These are phyloP conservation scores for Australoheros scitulus DNA, from an alignment of 2,113 vertebrate species.

Conservation along the genomic window DNA sequence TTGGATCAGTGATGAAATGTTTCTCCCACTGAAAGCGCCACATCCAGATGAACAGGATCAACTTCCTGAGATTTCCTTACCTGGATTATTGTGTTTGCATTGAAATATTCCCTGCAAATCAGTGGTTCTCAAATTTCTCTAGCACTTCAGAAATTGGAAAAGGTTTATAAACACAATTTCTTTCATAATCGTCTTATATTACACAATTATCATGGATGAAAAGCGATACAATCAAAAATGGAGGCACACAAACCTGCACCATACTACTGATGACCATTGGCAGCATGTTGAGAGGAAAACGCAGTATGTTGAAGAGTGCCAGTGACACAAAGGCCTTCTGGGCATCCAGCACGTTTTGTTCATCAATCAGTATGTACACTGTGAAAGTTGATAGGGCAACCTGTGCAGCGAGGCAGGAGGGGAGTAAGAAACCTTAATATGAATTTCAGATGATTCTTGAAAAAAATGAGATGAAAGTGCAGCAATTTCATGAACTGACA, in stretches of 20 bases:
- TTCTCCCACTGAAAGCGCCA: no score
- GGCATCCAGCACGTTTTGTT: constrained; percentile 86
- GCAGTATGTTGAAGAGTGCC: constrained; percentile 95
- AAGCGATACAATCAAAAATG: background rate
- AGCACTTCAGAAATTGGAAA: no score
- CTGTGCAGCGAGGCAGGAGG: constrained; percentile 67
- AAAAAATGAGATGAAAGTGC: background rate
- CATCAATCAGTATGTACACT: constrained; percentile 83
- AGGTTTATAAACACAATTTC: no score
- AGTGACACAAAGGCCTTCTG: constrained; percentile 93
- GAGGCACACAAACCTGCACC: constrained; percentile 82
- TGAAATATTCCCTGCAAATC: background rate
- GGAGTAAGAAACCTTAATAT: background rate
- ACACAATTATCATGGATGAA: background rate
- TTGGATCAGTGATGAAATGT: no score
- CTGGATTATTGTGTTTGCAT: background rate
- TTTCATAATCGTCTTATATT: background rate
- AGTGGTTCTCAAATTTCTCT: no score
- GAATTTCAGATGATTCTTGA: background rate
- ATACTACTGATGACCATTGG: constrained; percentile 98
- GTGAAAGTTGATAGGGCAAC: constrained; percentile 85
- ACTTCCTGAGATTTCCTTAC: background rate
- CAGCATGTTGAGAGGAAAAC: constrained; percentile 93
- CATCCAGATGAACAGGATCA: no score
- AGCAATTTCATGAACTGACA: background rate